Base-by-base conservation (phyloP, 2,113 vertebrate species). In the Calypte anna region DNA sequence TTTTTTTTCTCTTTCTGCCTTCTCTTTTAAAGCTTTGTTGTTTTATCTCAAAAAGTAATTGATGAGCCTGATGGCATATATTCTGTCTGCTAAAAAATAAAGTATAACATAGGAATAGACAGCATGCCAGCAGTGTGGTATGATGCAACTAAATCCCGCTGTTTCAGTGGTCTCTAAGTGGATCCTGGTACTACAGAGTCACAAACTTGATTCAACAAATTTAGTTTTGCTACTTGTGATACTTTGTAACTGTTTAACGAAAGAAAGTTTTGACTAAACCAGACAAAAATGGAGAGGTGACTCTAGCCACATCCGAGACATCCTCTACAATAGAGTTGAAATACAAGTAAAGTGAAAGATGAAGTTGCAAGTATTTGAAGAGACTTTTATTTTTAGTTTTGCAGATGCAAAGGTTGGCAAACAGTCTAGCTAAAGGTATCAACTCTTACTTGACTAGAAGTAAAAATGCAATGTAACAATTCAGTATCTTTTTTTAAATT, bases 191-290 rank as follows among this genome's bases (percentile, higher is more conserved):
- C 88, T 93, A 48, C 50, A 88, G 66, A 68, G 12, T 81, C 64
- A 30, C 28, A 75, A 50, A 82, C 22, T 19, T 28, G 7, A 53
- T 79, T 78, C 28, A 76, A 14, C 25, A n/a, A 79, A 31, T 40
- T 82, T 80, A 66, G 75, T 93, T 92, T 95, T 97, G 96, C 95
- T 97, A 88, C 97, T 94, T 96, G 96, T 96, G 96, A 93, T 92
- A 44, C 77, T 87, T 94, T 91, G 59, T 88, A 72, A 77, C 40
- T 90, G 43, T 77, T 92, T 69, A 79, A n/a, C 12, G 44, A 31
- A 72, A 44, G 74, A 70, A 66, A 36, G 9, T 74, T 80, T 83
- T 64, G 17, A 67, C 75, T 7, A 67, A 23, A 27, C 22, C 24
- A 51, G 40, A 36, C 7, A 2, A 54, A 86, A 92, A 82, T 33